Evolutionary conservation across 2,113 vertebrate genomes (phyloP).

Genomic region (Ovis canadensis): DNA sequence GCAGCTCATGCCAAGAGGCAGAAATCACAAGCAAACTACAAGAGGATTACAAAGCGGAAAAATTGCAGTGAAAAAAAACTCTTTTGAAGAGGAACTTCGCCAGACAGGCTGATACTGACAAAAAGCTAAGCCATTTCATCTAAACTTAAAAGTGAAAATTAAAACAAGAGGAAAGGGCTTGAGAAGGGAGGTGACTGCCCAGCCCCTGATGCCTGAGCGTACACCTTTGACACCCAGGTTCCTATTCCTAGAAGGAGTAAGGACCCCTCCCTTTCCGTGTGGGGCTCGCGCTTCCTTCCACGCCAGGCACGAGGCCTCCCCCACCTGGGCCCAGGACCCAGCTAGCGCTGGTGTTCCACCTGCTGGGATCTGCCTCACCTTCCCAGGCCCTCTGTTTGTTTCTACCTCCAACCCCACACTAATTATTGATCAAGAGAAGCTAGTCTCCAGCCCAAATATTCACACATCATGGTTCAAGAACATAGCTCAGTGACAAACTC

Average conservation of each 20-base stretch:
- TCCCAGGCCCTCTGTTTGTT: not conserved
- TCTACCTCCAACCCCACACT: no score
- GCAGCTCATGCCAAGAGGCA: not conserved
- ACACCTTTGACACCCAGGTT: not conserved
- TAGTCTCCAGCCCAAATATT: not conserved
- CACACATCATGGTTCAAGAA: not conserved
- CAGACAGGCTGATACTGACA: not conserved
- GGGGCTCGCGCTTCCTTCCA: not conserved
- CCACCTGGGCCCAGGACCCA: accelerated
- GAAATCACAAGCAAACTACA: not conserved
- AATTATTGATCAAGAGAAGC: not conserved
- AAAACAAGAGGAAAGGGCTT: not conserved
- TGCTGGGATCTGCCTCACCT: not conserved
- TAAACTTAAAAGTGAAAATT: not conserved
- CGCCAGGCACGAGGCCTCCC: accelerated
- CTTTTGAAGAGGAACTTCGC: not conserved
- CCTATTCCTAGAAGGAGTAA: not conserved
- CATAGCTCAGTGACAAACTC: not conserved
- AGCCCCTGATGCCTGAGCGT: not conserved
- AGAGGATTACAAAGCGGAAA: not conserved
- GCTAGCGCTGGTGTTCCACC: no score
- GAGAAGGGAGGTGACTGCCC: accelerated
- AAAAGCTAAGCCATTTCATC: not conserved
- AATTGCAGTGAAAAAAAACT: not conserved
- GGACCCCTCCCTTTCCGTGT: accelerated